phyloP scores from a whole-genome alignment of 2,888 invertebrate species.

The Protophormia terraenovae region DNA sequence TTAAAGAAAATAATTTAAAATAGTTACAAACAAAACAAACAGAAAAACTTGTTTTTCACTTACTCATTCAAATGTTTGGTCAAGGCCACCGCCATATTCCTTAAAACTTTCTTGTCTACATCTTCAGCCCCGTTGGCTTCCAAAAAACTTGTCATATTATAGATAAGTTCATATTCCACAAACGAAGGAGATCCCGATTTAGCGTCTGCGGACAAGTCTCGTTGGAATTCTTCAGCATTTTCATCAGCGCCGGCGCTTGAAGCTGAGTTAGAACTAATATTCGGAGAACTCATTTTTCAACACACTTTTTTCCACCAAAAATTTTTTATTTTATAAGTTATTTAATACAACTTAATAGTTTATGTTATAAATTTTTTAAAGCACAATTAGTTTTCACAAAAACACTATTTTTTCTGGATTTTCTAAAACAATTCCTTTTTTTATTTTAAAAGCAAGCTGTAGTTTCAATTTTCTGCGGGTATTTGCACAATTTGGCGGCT shows the following conservation, averaged over 20 bases:
- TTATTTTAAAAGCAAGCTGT: no score
- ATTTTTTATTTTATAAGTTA: not conserved
- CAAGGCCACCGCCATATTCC: slow-evolving; percentile 75
- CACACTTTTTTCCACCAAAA: not conserved
- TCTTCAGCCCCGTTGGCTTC: slow-evolving; percentile 75
- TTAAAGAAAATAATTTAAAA: no score
- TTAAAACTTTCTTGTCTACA: slow-evolving; percentile 73
- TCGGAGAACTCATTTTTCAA: slow-evolving; percentile 38
- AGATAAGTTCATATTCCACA: slow-evolving; percentile 73
- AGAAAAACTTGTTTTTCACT: slow-evolving; percentile 67
- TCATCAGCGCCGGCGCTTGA: not conserved
- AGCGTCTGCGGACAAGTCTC: not conserved
- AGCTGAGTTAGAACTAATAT: not conserved
- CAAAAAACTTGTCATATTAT: slow-evolving; percentile 76
- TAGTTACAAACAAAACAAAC: no score
- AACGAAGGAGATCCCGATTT: not conserved
- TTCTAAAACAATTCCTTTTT: no score
- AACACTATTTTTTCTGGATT: no score
- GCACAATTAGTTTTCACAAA: no score
- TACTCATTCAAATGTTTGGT: slow-evolving; percentile 75
- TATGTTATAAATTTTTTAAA: no score
- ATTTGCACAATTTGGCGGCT: no score
- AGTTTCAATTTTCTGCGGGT: no score
- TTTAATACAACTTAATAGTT: no score
- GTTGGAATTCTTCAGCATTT: not conserved